Percentiles rank a stretch among this genome's conserved stretches.
Evolutionary conservation across 1,140 invertebrate species (phyloP).

Genomic region (Reticulitermes speratus): DNA sequence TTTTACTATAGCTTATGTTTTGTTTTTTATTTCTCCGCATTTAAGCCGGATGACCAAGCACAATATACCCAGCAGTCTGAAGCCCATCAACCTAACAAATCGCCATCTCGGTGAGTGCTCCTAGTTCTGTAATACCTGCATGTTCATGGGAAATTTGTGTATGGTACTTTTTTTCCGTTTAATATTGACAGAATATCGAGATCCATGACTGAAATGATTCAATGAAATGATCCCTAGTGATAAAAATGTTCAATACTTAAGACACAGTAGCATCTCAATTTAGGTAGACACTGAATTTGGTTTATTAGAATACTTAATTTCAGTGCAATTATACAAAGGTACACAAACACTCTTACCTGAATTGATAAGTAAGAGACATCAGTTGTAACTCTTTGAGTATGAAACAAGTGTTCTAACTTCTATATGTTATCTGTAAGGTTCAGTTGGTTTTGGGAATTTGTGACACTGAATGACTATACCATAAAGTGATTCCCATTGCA

Average conservation of each 20-base stretch:
- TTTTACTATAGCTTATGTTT: too few relatives aligned
- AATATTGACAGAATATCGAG: background rate
- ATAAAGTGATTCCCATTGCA: too few relatives aligned
- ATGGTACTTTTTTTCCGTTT: background rate
- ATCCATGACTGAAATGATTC: background rate
- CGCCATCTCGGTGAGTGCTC: slow-evolving; percentile 30
- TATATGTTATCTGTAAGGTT: too few relatives aligned
- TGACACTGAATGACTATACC: too few relatives aligned
- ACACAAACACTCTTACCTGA: background rate
- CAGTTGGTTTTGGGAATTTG: too few relatives aligned
- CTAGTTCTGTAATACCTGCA: slow-evolving; percentile 11
- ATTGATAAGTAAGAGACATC: background rate
- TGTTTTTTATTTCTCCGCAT: slow-evolving; percentile 21
- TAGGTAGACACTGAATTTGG: too few relatives aligned
- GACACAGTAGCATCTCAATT: too few relatives aligned
- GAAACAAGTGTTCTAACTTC: background rate
- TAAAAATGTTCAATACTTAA: too few relatives aligned
- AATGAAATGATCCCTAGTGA: too few relatives aligned
- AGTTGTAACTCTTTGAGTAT: background rate
- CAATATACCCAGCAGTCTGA: slow-evolving; percentile 33
- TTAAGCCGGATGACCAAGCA: slow-evolving; percentile 33
- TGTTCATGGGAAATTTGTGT: background rate
- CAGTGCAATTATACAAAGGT: too few relatives aligned
- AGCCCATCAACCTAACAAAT: slow-evolving; percentile 30
- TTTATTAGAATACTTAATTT: too few relatives aligned